Conservation (phyloP, 2,797 vertebrate genomes). For the Loris lydekkerianus region DNA sequence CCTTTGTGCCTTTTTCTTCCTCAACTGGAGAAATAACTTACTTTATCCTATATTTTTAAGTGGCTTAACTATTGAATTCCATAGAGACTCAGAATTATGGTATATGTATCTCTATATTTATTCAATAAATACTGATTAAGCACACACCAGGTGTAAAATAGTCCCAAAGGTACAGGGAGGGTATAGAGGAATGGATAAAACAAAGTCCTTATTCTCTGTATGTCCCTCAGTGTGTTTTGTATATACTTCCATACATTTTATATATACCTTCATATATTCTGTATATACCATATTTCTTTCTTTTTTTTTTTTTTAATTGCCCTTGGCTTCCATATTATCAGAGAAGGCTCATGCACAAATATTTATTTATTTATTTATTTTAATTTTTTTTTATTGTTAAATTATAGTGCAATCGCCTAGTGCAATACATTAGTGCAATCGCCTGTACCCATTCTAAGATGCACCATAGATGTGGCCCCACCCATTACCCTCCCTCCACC, state of each 20-base stretch:
- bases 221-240: neutral
- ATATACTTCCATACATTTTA: neutral
- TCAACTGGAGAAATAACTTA: constrained; percentile 1
- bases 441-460: no score
- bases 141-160: neutral
- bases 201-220: neutral
- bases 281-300: neutral
- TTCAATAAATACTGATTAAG: neutral
- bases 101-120: neutral
- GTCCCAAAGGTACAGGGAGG: neutral
- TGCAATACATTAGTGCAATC: no score
- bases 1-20: neutral
- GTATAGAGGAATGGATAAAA: neutral
- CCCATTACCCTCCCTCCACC: no score
- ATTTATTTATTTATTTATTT: no score
- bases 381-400: no score
- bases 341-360: no score
- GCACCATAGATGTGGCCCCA: no score
- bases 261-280: neutral
- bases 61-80: neutral
- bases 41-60: constrained; percentile 10
- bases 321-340: no score
- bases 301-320: no score
- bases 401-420: no score
- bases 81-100: neutral